Percentiles rank a stretch among this genome's conserved stretches.
phyloP scores from a whole-genome alignment of 2,888 invertebrate genomes.

The Fabriciana adippe region DNA sequence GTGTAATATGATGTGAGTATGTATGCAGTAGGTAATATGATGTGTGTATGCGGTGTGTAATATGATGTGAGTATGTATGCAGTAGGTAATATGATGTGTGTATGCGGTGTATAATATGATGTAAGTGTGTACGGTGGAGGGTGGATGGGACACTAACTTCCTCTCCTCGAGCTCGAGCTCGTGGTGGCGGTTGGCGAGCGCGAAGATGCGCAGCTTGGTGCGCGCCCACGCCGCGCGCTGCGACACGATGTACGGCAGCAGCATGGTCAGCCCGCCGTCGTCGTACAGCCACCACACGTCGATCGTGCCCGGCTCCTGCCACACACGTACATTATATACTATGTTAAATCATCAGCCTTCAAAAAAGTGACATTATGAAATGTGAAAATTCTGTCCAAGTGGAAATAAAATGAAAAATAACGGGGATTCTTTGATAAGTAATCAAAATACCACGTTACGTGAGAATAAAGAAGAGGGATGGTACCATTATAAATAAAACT shows the following conservation, averaged over 20 bases:
- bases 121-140: no score
- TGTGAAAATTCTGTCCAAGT: no score
- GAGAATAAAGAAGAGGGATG: background rate
- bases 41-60: no score
- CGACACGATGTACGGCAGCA: slow-evolving; percentile 92
- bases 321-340: background rate
- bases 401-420: background rate
- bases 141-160: slow-evolving; percentile 86
- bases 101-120: no score
- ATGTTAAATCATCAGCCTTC: no score
- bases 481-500: no score
- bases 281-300: slow-evolving; percentile 99
- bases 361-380: no score
- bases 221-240: slow-evolving; percentile 89
- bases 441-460: slow-evolving; percentile 2
- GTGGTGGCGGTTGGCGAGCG: slow-evolving; percentile 89
- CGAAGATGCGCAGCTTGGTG: slow-evolving; percentile 91
- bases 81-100: no score
- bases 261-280: slow-evolving; percentile 92
- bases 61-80: no score
- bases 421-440: background rate
- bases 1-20: no score
- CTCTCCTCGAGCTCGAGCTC: slow-evolving; percentile 91
- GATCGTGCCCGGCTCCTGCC: slow-evolving; percentile 88
- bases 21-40: no score